A percentile compares a stretch with the other conserved stretches of the same genome.
phyloP scores from a whole-genome alignment of 1,140 invertebrate species.

The Zaprionus lachaisei region DNA sequence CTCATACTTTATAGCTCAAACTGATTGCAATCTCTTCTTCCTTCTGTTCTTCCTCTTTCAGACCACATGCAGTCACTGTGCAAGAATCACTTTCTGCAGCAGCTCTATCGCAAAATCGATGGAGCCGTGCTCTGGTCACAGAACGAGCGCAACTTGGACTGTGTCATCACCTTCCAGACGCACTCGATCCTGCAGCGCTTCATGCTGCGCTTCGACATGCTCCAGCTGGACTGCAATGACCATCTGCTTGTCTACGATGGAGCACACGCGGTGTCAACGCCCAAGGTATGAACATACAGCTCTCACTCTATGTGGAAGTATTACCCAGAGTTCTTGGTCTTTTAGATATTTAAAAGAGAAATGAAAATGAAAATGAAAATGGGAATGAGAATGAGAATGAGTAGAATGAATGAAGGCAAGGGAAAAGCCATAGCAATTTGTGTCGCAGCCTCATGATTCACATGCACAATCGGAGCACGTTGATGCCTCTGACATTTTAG shows the following conservation, averaged over 20 bases:
- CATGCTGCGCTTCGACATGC: slow-evolving; percentile 94
- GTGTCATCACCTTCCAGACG: slow-evolving; percentile 96
- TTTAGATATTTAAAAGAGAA: background rate
- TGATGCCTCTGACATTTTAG: slow-evolving; percentile 80
- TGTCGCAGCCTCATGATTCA: slow-evolving; percentile 59
- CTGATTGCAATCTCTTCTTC: background rate
- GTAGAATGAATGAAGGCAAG: slow-evolving; percentile 18
- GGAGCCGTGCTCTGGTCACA: slow-evolving; percentile 94
- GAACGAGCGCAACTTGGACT: slow-evolving; percentile 95
- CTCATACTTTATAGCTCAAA: background rate
- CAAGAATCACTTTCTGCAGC: slow-evolving; percentile 94
- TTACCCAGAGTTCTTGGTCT: background rate
- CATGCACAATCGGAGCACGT: slow-evolving; percentile 73
- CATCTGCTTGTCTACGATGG: slow-evolving; percentile 97
- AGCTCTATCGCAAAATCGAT: slow-evolving; percentile 94
- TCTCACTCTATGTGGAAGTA: background rate
- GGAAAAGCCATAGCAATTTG: slow-evolving; percentile 40
- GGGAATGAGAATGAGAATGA: background rate
- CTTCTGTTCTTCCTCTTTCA: slow-evolving; percentile 85
- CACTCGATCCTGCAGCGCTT: slow-evolving; percentile 96
- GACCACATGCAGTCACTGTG: slow-evolving; percentile 94
- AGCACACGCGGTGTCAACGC: slow-evolving; percentile 92
- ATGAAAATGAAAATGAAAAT: background rate
- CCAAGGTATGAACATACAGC: slow-evolving; percentile 88
- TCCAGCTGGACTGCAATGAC: slow-evolving; percentile 95